These are phyloP conservation scores for Brachylomia viminalis DNA, from an alignment of 2,888 invertebrate genomes.

Conservation along the genomic window DNA sequence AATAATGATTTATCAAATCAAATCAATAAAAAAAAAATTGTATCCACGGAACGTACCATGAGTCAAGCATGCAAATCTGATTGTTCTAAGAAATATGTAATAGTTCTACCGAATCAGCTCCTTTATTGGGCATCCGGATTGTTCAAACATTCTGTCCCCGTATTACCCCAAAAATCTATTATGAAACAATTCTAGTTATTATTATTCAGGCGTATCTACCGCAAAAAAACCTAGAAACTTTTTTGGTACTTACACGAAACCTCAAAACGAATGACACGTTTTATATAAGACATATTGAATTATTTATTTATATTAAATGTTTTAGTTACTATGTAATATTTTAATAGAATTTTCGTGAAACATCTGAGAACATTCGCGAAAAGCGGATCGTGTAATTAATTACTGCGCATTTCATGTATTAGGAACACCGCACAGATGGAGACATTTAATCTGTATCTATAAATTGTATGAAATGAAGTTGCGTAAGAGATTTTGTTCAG, in stretches of 20 bases:
- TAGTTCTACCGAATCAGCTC: not conserved
- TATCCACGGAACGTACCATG: not conserved
- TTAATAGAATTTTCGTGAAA: conserved; percentile 38
- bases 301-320: not conserved
- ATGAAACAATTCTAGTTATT: not conserved
- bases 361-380: conserved; percentile 51
- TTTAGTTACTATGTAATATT: conserved; percentile 9
- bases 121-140: not conserved
- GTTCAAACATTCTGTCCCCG: not conserved
- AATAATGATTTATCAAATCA: too few species aligned
- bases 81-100: not conserved
- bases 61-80: not conserved
- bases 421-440: conserved; percentile 39
- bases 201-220: not conserved
- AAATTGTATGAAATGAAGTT: too few species aligned
- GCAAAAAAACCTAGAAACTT: not conserved
- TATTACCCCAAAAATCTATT: not conserved
- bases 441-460: too few species aligned
- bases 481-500: too few species aligned
- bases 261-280: not conserved
- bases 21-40: too few species aligned
- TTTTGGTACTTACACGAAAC: not conserved
- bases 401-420: conserved; percentile 36
- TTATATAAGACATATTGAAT: not conserved
- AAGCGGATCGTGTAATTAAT: conserved; percentile 57